Conservation (phyloP, 2,888 invertebrate species). For the Creontiades dilutus region DNA sequence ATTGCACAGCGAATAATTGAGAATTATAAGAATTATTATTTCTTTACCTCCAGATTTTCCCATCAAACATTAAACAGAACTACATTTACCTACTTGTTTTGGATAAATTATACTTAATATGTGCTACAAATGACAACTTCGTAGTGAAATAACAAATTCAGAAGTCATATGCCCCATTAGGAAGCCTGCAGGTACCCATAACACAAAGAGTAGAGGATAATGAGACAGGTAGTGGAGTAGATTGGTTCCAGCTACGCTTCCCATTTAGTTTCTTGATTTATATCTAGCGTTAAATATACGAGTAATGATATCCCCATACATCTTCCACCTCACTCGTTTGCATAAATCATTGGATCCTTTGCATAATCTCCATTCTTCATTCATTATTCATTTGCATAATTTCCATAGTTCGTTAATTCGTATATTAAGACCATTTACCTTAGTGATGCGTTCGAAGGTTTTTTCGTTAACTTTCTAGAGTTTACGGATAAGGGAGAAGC, state of each 20-base stretch:
- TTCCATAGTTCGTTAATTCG: conserved; percentile 20
- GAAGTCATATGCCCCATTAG: too few species aligned
- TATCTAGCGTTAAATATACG: background rate
- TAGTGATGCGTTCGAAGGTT: background rate
- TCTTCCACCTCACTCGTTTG: conserved; percentile 5
- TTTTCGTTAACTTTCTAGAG: conserved; percentile 7
- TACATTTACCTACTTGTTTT: too few species aligned
- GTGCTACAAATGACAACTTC: background rate
- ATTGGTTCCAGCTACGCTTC: background rate
- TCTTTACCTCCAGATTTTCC: too few species aligned
- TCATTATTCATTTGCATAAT: conserved; percentile 31
- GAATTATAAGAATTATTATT: too few species aligned
- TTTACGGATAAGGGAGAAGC: background rate
- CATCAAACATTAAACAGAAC: too few species aligned
- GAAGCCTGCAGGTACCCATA: background rate
- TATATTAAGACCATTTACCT: conserved; percentile 32
- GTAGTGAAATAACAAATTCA: background rate
- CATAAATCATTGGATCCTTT: conserved; percentile 7
- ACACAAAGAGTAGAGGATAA: background rate
- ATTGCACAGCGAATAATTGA: too few species aligned
- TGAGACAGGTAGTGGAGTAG: background rate
- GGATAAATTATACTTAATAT: too few species aligned
- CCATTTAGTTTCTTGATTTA: background rate
- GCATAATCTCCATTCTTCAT: conserved; percentile 15
- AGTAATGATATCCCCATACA: background rate